Evolutionary conservation across 2,113 vertebrate species (phyloP), one percentile per base, ranked within the genome.

Genomic region (Urocolius indicus): DNA sequence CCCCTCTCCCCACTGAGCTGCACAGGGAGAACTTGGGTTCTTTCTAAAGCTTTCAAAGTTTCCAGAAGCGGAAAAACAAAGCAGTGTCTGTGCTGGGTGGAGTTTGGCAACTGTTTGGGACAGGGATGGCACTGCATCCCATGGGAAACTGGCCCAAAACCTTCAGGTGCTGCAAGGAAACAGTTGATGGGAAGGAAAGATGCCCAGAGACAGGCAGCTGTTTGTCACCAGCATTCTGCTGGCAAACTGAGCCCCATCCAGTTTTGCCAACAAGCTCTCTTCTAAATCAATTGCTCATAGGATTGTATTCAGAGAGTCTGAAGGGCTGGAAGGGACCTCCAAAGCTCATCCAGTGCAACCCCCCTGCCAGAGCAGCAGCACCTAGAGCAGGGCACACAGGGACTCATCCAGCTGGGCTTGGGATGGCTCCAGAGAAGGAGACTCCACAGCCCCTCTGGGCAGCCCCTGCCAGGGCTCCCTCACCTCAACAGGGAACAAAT

Each of bases 31-130:
- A 71, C 41, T 66, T 72, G n/a, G 81, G 86, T 90, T 81, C 61
- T 66, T 92, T 63, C 68, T n/a, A 43, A 90, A 46, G 0, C 2
- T 61, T 90, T 88, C 85, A 29, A 22, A 22, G 75, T 81, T 78
- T 91, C 36, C 65, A 84, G 62, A 77, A 17, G 68, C 75, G 65
- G 45, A n/a, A 49, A 45, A 92, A 90, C 80, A 91, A 93, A 94
- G 34, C 16, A 3, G n/a, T 34, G 49, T 8, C 78, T 69, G 90
- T 61, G 78, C 80, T 72, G 61, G 81, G 75, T 61, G 65, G 76
- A 23, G 76, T 16, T n/a, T 96, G 94, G 95, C 95, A 96, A 85
- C 92, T 65, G 68, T 26, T 43, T 0, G 13, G 93, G 90, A 93
- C 92, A 97, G 94, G 91, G 94, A 95, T 1, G 13, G 75, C 75